Conservation (phyloP, 2,888 invertebrate genomes). For the Dasysyrphus tricinctus region DNA sequence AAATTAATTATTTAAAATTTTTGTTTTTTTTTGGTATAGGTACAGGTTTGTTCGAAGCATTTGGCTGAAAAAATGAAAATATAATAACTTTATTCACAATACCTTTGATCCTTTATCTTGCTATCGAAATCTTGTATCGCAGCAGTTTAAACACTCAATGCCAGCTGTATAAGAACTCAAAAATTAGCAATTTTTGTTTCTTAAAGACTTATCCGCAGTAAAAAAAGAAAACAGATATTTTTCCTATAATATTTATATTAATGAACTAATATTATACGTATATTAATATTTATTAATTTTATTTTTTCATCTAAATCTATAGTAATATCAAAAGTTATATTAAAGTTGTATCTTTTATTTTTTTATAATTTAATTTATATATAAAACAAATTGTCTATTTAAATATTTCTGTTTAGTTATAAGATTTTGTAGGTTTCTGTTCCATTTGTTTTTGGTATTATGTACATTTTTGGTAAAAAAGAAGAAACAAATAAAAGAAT, state of each 20-base stretch:
- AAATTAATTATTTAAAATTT: not conserved
- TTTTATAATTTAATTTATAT: conserved; percentile 41
- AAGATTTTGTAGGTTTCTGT: conserved; percentile 57
- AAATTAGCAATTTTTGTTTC: not conserved
- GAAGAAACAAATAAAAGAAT: conserved; percentile 3
- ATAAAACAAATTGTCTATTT: conserved; percentile 66
- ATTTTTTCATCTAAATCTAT: conserved; percentile 62
- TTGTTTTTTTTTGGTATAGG: conserved; percentile 37
- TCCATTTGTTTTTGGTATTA: conserved; percentile 38
- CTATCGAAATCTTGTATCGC: conserved; percentile 40
- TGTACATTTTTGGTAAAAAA: conserved; percentile 62
- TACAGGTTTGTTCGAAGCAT: conserved; percentile 52
- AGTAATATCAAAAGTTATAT: conserved; percentile 76
- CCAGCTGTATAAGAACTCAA: not conserved
- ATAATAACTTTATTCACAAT: conserved; percentile 16
- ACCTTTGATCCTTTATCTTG: conserved; percentile 1
- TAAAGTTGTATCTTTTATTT: conserved; percentile 67
- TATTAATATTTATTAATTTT: conserved; percentile 34
- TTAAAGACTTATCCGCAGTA: not conserved
- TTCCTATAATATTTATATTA: conserved; percentile 25
- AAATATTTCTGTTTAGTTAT: conserved; percentile 46
- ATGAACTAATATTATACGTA: conserved; percentile 43
- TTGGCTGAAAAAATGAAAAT: conserved; percentile 13
- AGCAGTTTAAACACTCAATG: conserved; percentile 18
- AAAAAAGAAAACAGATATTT: not conserved